phyloP scores from a whole-genome alignment of 2,888 invertebrate species.

The Ormia ochracea region DNA sequence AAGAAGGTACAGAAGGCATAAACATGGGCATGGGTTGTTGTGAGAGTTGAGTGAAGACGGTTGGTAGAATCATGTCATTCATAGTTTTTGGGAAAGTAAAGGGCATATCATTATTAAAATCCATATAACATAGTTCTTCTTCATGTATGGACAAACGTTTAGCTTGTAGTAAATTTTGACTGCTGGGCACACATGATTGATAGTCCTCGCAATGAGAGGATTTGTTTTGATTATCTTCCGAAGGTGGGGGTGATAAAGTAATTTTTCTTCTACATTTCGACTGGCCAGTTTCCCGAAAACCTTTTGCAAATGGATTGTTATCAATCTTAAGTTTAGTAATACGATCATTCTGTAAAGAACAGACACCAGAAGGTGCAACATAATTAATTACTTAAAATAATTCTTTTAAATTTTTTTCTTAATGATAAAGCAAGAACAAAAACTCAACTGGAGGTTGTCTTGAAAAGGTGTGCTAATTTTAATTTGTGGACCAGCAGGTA shows the following conservation, averaged over 20 bases:
- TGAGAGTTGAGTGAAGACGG: slow-evolving; percentile 32
- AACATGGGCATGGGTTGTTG: slow-evolving; percentile 39
- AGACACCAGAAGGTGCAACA: background rate
- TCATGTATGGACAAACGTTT: slow-evolving; percentile 70
- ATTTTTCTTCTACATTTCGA: slow-evolving; percentile 84
- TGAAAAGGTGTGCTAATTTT: slow-evolving; percentile 21
- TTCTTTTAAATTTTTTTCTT: background rate
- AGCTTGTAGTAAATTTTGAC: slow-evolving; percentile 65
- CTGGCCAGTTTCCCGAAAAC: slow-evolving; percentile 91
- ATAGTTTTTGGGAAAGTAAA: slow-evolving; percentile 37
- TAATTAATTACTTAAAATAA: background rate
- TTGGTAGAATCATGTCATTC: slow-evolving; percentile 17
- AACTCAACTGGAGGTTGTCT: slow-evolving; percentile 21
- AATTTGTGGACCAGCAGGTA: slow-evolving; percentile 10
- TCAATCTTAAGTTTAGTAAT: slow-evolving; percentile 94
- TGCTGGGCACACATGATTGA: slow-evolving; percentile 58
- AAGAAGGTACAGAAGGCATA: slow-evolving; percentile 30
- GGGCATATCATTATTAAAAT: slow-evolving; percentile 47
- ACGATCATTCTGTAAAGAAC: slow-evolving; percentile 83
- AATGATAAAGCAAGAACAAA: background rate
- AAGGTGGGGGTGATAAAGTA: slow-evolving; percentile 68
- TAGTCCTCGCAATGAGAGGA: slow-evolving; percentile 47
- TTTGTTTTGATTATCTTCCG: slow-evolving; percentile 64
- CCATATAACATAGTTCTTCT: slow-evolving; percentile 37
- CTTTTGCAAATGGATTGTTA: slow-evolving; percentile 95